Evolutionary conservation across 2,888 invertebrate genomes (phyloP).

Genomic region (Eupelmus urozonus): DNA sequence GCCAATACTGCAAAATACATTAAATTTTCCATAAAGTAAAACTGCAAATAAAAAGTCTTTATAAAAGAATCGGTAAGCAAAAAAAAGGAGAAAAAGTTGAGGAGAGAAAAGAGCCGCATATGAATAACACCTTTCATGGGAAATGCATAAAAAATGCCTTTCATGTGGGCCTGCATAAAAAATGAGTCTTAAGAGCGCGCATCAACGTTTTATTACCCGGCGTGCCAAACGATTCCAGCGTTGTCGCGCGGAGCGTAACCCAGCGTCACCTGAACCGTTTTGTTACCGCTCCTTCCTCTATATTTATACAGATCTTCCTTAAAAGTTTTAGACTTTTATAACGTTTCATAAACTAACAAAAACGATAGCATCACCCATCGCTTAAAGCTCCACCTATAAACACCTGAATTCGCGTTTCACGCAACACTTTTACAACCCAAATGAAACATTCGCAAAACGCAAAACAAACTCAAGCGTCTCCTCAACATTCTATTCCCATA

Average conservation of each 20-base stretch:
- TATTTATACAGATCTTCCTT: too few relatives aligned
- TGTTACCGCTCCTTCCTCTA: neutral
- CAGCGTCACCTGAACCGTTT: neutral
- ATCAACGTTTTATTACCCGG: constrained; percentile 34
- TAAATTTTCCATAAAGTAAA: neutral
- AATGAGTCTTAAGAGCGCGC: neutral
- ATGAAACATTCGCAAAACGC: too few relatives aligned
- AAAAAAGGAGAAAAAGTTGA: constrained; percentile 32
- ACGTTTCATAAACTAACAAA: too few relatives aligned
- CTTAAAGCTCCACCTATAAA: too few relatives aligned
- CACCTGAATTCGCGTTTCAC: too few relatives aligned
- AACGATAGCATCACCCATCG: too few relatives aligned
- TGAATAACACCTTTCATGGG: constrained; percentile 59
- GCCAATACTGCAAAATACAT: too few relatives aligned
- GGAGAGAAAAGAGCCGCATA: constrained; percentile 15
- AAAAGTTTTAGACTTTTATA: too few relatives aligned
- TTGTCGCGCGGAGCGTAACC: neutral
- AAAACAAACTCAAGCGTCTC: too few relatives aligned
- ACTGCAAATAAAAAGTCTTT: neutral
- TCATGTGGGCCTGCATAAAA: neutral
- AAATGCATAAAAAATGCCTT: constrained; percentile 34
- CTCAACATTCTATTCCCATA: too few relatives aligned
- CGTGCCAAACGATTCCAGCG: neutral
- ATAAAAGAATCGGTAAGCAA: neutral
- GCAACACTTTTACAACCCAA: too few relatives aligned